phyloP scores from a whole-genome alignment of 2,888 invertebrate genomes.

The Melanchra persicariae region DNA sequence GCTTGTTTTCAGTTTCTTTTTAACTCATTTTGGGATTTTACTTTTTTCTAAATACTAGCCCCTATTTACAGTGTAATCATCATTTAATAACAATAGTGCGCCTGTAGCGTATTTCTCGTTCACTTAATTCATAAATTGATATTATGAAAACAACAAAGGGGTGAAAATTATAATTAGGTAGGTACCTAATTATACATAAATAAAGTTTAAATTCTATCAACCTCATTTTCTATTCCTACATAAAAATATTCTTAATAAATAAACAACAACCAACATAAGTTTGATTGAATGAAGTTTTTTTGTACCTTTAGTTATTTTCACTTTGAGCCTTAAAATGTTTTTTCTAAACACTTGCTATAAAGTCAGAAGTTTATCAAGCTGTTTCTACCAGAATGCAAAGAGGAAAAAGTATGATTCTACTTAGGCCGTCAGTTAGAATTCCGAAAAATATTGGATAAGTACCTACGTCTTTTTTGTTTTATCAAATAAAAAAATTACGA shows the following conservation, averaged over 20 bases:
- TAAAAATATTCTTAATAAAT: not conserved
- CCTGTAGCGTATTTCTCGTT: not conserved
- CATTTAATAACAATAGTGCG: not conserved
- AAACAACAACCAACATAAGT: not conserved
- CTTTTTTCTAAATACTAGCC: not conserved
- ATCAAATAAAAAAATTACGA: constrained; percentile 1
- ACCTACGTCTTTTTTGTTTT: not conserved
- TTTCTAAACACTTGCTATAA: constrained; percentile 27
- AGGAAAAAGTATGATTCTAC: too few species aligned
- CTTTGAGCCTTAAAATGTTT: constrained; percentile 36
- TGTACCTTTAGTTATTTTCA: not conserved
- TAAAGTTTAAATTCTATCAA: not conserved
- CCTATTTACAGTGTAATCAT: too few species aligned
- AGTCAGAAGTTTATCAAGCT: constrained; percentile 44
- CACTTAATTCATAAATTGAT: not conserved
- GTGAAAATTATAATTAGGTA: not conserved
- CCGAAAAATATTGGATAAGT: too few species aligned
- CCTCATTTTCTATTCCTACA: not conserved
- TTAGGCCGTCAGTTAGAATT: too few species aligned
- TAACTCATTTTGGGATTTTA: not conserved
- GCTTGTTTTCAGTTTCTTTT: not conserved
- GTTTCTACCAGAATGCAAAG: not conserved
- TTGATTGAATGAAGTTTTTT: not conserved
- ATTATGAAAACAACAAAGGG: not conserved
- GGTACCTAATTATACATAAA: too few species aligned